Evolutionary conservation across 2,888 invertebrate species (phyloP).

Genomic region (Smittia sp.): DNA sequence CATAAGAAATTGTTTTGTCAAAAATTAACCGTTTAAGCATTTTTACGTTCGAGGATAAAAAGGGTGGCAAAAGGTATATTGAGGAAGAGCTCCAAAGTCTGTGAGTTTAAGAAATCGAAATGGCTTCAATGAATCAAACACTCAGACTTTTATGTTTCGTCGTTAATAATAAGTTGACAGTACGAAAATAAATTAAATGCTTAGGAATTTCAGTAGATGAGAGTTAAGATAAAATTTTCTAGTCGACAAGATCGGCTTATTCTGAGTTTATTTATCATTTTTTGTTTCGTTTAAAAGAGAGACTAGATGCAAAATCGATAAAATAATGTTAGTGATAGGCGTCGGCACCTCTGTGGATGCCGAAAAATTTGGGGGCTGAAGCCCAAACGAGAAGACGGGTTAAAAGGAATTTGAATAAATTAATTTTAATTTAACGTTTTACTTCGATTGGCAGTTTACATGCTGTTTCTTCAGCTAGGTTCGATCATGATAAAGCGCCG

Average conservation of each 20-base stretch:
- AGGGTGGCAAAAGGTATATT: neutral
- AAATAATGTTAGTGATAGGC: constrained; percentile 22
- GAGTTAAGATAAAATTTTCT: constrained; percentile 2
- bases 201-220: constrained; percentile 24
- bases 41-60: neutral
- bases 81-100: neutral
- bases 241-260: constrained; percentile 39
- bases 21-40: neutral
- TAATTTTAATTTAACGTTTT: constrained; percentile 35
- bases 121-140: constrained; percentile 32
- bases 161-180: neutral
- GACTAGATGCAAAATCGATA: constrained; percentile 41
- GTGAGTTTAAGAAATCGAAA: constrained; percentile 34
- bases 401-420: constrained; percentile 15
- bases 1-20: constrained; percentile 32
- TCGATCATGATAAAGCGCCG: neutral
- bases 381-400: neutral
- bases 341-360: neutral
- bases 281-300: constrained; percentile 33
- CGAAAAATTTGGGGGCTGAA: neutral
- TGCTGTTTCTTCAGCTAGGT: constrained; percentile 15
- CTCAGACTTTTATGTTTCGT: constrained; percentile 20
- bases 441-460: constrained; percentile 32
- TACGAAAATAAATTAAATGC: constrained; percentile 29
- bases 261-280: constrained; percentile 37